These are phyloP conservation scores for Heliothis virescens DNA, from an alignment of 1,140 invertebrate genomes.

Conservation along the genomic window DNA sequence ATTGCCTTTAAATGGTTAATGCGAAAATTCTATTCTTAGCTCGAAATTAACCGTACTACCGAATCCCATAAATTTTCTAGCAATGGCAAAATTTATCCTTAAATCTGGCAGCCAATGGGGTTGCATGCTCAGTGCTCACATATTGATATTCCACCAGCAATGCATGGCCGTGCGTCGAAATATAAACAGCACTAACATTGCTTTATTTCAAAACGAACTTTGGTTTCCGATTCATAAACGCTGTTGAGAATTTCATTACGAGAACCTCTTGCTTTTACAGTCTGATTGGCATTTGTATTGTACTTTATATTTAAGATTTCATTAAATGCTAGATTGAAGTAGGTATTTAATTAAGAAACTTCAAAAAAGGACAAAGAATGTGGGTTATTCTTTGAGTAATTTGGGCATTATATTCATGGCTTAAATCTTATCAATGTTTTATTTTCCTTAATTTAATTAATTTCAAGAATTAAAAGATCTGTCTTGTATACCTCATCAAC, in stretches of 20 bases:
- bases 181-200: conserved; percentile 47
- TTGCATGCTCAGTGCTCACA: conserved; percentile 44
- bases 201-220: conserved; percentile 51
- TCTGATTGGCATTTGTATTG: background rate
- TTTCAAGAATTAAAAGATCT: too few species aligned
- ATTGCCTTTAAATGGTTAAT: too few species aligned
- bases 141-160: conserved; percentile 71
- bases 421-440: too few species aligned
- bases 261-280: conserved; percentile 38
- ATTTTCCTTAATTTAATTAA: too few species aligned
- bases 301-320: conserved; percentile 20
- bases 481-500: too few species aligned
- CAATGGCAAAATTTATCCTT: background rate
- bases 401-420: too few species aligned
- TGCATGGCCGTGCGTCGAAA: conserved; percentile 51
- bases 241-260: conserved; percentile 46
- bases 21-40: background rate
- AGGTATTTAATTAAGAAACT: background rate
- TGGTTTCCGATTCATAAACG: conserved; percentile 55
- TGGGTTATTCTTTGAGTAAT: too few species aligned
- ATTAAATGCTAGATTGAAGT: background rate
- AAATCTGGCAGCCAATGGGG: too few species aligned
- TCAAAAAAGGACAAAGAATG: too few species aligned
- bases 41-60: background rate
- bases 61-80: background rate